Percentiles rank a stretch among this genome's conserved stretches.
These are phyloP conservation scores for Grammomys dolichurus DNA, from an alignment of 2,113 vertebrate species.

Conservation along the genomic window DNA sequence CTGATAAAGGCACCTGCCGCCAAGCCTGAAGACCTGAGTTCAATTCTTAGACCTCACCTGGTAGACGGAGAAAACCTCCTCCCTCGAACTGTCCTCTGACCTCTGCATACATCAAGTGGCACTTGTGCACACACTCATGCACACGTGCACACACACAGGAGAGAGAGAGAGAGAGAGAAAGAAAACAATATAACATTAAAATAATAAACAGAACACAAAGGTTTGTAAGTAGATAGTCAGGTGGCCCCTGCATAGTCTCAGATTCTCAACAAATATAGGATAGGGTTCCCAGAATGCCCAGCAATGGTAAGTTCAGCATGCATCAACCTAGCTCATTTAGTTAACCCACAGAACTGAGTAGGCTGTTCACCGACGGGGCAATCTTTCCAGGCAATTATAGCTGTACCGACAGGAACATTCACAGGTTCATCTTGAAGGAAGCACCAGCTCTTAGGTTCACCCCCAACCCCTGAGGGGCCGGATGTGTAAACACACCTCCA, in stretches of 20 bases:
- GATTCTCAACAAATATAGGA: slow-evolving; percentile 36
- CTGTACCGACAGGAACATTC: slow-evolving; percentile 20
- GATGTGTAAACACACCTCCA: slow-evolving; percentile 61
- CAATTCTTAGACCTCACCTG: neutral
- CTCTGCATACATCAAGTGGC: neutral
- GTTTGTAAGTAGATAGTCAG: neutral
- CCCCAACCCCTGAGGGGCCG: slow-evolving; percentile 55
- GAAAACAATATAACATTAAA: neutral
- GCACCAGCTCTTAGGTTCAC: slow-evolving; percentile 57
- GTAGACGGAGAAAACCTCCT: neutral
- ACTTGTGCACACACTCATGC: neutral
- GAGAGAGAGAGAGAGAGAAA: neutral
- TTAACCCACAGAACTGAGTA: slow-evolving; percentile 46
- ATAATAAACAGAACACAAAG: neutral
- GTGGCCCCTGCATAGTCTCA: neutral
- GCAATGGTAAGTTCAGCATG: slow-evolving; percentile 9
- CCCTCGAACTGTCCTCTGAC: neutral
- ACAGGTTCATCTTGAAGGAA: slow-evolving; percentile 60
- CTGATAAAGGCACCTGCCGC: too few species aligned
- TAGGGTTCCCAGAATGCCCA: neutral
- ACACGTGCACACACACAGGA: neutral
- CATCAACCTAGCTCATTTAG: slow-evolving; percentile 17
- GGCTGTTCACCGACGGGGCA: neutral
- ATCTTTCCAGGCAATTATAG: neutral
- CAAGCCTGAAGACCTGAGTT: neutral